Conservation (phyloP, 2,888 invertebrate genomes). For the Apodemia duryi region DNA sequence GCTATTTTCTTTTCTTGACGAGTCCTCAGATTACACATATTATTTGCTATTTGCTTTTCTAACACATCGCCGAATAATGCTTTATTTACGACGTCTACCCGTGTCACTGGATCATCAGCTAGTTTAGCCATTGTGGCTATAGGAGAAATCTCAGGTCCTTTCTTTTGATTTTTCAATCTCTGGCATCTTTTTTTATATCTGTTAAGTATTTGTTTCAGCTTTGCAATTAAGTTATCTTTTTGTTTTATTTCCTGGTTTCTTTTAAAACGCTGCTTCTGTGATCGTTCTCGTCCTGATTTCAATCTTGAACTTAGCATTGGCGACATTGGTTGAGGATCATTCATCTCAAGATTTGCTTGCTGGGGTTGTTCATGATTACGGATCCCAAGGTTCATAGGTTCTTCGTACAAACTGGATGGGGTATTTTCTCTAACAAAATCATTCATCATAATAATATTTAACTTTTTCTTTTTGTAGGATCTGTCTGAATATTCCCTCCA, state of each 20-base stretch:
- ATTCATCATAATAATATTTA: neutral
- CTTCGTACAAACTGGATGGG: neutral
- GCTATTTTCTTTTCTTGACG: constrained; percentile 21
- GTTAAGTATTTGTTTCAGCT: neutral
- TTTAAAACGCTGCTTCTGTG: constrained; percentile 2
- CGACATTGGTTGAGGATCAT: neutral
- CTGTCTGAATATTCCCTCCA: neutral
- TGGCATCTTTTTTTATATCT: constrained; percentile 20
- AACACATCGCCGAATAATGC: constrained; percentile 23
- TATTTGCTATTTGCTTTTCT: constrained; percentile 21
- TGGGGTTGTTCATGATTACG: neutral
- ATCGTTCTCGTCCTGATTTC: neutral
- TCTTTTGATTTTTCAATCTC: constrained; percentile 21
- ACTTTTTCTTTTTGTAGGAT: neutral
- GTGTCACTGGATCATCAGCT: constrained; percentile 19
- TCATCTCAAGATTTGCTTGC: neutral
- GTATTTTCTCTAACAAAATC: neutral
- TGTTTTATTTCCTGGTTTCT: neutral
- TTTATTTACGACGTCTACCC: constrained; percentile 22
- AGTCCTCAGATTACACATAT: constrained; percentile 22
- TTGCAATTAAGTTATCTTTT: neutral
- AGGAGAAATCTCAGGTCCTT: constrained; percentile 18
- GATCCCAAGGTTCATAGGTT: neutral
- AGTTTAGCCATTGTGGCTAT: constrained; percentile 12
- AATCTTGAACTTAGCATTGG: neutral